Evolutionary conservation across 1,140 invertebrate genomes (phyloP), one percentile per base, ranked within the genome.

Genomic region (Trichonephila clavata): DNA sequence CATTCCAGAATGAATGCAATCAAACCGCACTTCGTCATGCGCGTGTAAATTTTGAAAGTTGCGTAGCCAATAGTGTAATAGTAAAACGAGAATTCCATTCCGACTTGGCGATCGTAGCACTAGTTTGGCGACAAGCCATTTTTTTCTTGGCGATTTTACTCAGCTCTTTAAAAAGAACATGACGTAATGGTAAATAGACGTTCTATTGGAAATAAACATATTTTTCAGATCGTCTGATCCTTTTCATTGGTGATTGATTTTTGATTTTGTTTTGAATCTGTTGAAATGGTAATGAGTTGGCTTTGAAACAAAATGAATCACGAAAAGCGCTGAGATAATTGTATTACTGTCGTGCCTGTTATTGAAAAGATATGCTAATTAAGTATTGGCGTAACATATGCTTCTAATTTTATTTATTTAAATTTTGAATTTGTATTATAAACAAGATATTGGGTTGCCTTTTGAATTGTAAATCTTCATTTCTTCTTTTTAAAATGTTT

Each of bases 271-370:
- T 77, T 77, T 50, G 50, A 77, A 77, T 77, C 71, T 39, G 24
- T 77, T 77, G 27, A 77, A 77, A 77, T 77, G 71, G 27, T 77
- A 77, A 77, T 77, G 71, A 77, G 71, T 77, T 63, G 27, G 71
- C 27, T 39, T 8, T 5, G 32, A 18, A 32, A 32, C 32, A 77
- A 77, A 3, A 5, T 6, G 27, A 18, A 32, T 14, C 3, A 50
- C 50, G 5, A 27, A 32, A 77, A 39, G 27, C 32, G 5, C 5
- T 39, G 2, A 27, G 16, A 32, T 77, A 32, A 32, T 32, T 77
- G 24, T 77, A 77, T 77, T 77, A 39, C 18, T 77, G 71, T 32
- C 27, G 7, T 77, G 27, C 32, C 27, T 39, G 14, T 77, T 32
- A 20, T 18, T 32, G 16, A 18, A 39, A 77, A 77, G 16, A 27